Evolutionary conservation across 2,888 invertebrate genomes (phyloP).

Genomic region (Macrosiphum euphorbiae): DNA sequence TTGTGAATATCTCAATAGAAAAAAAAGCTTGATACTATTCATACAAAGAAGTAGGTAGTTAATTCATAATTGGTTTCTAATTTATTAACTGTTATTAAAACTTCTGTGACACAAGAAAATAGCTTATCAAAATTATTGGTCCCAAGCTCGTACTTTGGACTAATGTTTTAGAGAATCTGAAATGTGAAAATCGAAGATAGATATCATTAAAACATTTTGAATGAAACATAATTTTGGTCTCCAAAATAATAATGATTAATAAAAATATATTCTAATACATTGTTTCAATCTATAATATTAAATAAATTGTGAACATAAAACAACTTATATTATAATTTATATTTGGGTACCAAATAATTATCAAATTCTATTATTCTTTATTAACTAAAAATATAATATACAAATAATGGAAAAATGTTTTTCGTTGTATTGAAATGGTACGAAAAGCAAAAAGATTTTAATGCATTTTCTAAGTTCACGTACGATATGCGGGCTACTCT

Average conservation of each 20-base stretch:
- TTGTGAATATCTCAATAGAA: not conserved
- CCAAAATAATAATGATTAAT: not conserved
- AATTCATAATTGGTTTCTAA: not conserved
- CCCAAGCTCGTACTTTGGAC: not conserved
- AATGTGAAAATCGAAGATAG: not conserved
- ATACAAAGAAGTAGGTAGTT: not conserved
- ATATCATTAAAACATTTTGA: not conserved
- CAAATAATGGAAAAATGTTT: not conserved
- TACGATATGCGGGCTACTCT: not conserved
- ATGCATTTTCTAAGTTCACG: not conserved
- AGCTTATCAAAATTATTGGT: not conserved
- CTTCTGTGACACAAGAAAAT: not conserved
- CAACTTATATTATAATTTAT: not conserved
- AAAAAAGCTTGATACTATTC: not conserved
- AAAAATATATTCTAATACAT: not conserved
- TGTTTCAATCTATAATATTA: not conserved
- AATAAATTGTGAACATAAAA: not conserved
- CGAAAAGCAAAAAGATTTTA: not conserved
- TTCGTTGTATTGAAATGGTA: not conserved
- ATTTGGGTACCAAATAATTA: not conserved
- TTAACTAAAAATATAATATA: not conserved
- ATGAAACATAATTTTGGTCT: not conserved
- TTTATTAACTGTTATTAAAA: not conserved
- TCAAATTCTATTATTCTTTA: not conserved
- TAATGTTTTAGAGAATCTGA: not conserved